A percentile compares a stretch with the other conserved stretches of the same genome.
Evolutionary conservation across 1,140 invertebrate species (phyloP).

Genomic region (Bombus pyrosoma): DNA sequence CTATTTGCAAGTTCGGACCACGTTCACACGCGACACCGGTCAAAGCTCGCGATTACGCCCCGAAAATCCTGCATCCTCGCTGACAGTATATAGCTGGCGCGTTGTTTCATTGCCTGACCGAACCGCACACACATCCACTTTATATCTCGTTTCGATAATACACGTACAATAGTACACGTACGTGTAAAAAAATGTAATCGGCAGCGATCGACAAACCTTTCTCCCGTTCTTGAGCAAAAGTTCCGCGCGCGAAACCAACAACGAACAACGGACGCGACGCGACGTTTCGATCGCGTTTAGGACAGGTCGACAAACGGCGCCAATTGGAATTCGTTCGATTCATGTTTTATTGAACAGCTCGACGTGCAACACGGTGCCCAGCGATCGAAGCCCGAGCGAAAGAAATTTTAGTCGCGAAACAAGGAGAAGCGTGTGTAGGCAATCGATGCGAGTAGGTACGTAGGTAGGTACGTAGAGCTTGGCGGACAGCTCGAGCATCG

Average conservation of each 20-base stretch:
- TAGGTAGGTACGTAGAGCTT: background rate
- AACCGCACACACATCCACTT: background rate
- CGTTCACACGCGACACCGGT: constrained; percentile 23
- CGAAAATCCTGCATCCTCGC: background rate
- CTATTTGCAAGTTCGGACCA: constrained; percentile 20
- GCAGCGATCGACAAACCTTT: no score
- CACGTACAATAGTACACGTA: background rate
- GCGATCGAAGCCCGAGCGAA: background rate
- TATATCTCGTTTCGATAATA: background rate
- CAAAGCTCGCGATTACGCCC: constrained; percentile 15
- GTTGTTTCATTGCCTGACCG: background rate
- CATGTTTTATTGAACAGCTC: background rate
- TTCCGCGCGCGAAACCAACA: background rate
- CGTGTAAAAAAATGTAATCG: background rate
- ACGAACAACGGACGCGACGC: background rate
- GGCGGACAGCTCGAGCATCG: constrained; percentile 30
- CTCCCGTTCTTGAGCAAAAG: background rate
- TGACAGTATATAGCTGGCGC: no score
- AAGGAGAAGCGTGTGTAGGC: background rate
- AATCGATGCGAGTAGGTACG: constrained; percentile 13
- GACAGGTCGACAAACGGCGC: background rate
- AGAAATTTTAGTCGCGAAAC: background rate
- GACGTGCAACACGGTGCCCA: no score
- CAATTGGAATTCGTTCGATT: background rate
- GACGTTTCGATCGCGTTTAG: background rate